These are phyloP conservation scores for Drosophila santomea DNA, from an alignment of 1,140 invertebrate genomes.

Conservation along the genomic window DNA sequence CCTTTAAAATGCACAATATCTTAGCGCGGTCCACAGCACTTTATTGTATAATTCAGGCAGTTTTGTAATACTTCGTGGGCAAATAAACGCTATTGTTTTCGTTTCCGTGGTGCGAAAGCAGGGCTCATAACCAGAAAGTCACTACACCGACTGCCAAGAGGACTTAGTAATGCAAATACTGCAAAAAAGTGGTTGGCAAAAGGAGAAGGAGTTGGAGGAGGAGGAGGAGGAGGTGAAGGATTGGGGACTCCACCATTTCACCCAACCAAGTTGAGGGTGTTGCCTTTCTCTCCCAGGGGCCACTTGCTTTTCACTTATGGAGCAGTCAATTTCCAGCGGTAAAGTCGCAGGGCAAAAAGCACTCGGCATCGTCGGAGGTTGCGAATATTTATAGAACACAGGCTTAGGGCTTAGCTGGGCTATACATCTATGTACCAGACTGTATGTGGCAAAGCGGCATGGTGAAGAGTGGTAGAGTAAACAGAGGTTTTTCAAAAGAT, in stretches of 20 bases:
- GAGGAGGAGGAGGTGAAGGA: too few relatives aligned
- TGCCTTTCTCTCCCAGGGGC: not conserved
- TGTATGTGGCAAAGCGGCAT: not conserved
- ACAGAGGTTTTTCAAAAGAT: constrained; percentile 40
- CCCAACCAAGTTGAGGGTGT: not conserved
- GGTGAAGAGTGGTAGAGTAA: constrained; percentile 16
- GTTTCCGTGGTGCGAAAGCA: constrained; percentile 13
- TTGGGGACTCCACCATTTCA: not conserved
- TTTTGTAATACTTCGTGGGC: constrained; percentile 9
- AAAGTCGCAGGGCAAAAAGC: constrained; percentile 8
- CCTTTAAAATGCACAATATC: not conserved
- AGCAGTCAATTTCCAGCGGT: constrained; percentile 37
- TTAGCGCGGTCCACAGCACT: not conserved
- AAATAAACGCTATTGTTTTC: constrained; percentile 29
- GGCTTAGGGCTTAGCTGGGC: constrained; percentile 21
- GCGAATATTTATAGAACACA: constrained; percentile 33
- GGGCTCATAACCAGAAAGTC: constrained; percentile 31
- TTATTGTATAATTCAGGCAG: constrained; percentile 24
- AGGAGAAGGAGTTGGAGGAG: not conserved
- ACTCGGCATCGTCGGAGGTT: constrained; percentile 28
- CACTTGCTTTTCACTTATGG: constrained; percentile 27
- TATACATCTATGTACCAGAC: not conserved
- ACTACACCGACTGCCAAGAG: constrained; percentile 36
- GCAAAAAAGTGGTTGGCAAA: constrained; percentile 9
- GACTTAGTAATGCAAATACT: constrained; percentile 42